Conservation (phyloP, 2,888 invertebrate genomes). For the Hermaeophaga mercurialis region DNA sequence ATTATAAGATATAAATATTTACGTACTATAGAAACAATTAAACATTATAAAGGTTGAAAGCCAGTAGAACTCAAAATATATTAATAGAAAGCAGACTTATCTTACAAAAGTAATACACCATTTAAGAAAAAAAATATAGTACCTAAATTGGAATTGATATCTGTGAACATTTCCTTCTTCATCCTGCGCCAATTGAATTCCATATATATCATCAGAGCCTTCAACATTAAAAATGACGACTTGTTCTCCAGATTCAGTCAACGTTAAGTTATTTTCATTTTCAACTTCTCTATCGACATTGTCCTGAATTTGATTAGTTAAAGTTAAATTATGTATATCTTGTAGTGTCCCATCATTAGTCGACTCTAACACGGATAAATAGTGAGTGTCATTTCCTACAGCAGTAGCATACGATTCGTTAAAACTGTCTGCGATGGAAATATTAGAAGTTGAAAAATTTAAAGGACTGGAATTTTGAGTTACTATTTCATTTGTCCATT, state of each 20-base stretch:
- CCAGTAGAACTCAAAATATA: too few relatives aligned
- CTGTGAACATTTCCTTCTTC: constrained; percentile 54
- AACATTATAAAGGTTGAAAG: too few relatives aligned
- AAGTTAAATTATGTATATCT: constrained; percentile 41
- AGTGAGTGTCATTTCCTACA: constrained; percentile 49
- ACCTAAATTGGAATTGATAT: constrained; percentile 56
- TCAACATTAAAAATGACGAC: constrained; percentile 52
- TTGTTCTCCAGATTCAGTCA: constrained; percentile 32
- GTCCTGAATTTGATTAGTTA: constrained; percentile 35
- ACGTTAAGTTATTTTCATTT: constrained; percentile 18
- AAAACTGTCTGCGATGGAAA: constrained; percentile 43
- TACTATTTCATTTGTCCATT: constrained; percentile 28
- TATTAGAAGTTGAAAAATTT: constrained; percentile 20
- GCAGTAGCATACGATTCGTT: constrained; percentile 51
- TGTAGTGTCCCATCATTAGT: constrained; percentile 44
- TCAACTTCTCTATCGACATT: constrained; percentile 23
- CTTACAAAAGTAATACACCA: neutral
- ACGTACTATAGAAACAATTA: too few relatives aligned
- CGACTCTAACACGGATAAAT: constrained; percentile 51
- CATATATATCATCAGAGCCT: constrained; percentile 54
- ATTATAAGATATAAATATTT: too few relatives aligned
- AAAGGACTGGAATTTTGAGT: constrained; percentile 15
- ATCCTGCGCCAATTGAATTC: constrained; percentile 53
- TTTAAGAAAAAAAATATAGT: constrained; percentile 9
- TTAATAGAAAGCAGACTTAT: too few relatives aligned